Percentiles rank a stretch among this genome's conserved stretches.
phyloP scores from a whole-genome alignment of 2,113 vertebrate genomes.

The Campylorhamphus procurvoides region DNA sequence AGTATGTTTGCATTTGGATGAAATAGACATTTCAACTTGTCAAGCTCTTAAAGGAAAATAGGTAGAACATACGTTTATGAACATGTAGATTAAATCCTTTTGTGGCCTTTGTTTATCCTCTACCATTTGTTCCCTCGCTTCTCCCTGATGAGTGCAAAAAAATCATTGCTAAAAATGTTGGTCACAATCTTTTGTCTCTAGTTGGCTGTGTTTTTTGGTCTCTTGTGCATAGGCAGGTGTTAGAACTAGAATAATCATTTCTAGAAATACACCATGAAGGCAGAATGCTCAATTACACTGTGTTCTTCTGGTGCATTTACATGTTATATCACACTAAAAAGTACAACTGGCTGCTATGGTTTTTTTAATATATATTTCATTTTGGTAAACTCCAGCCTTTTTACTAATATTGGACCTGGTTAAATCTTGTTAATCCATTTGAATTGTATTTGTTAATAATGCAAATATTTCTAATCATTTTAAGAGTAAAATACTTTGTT shows the following conservation, averaged over 20 bases:
- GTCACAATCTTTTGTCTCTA: conserved; percentile 61
- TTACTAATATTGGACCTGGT: conserved; percentile 80
- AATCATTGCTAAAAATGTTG: conserved; percentile 50
- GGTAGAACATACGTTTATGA: conserved; percentile 21
- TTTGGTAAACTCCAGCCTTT: conserved; percentile 77
- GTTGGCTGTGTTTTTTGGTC: conserved; percentile 57
- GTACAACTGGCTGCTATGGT: conserved; percentile 78
- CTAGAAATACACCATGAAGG: conserved; percentile 63
- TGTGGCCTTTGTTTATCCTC: conserved; percentile 59
- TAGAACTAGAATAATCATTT: conserved; percentile 72
- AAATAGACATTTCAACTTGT: conserved; percentile 31
- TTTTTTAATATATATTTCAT: conserved; percentile 74
- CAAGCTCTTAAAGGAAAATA: conserved; percentile 8
- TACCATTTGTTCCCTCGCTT: not conserved
- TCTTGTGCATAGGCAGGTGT: conserved; percentile 68
- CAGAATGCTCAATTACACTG: conserved; percentile 62
- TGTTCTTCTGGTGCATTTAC: conserved; percentile 73
- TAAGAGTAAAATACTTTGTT: conserved; percentile 73
- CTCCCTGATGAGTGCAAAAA: not conserved
- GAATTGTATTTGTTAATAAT: conserved; percentile 81
- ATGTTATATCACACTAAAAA: conserved; percentile 73
- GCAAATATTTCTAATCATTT: conserved; percentile 82
- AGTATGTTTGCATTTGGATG: conserved; percentile 8
- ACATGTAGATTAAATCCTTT: conserved; percentile 42
- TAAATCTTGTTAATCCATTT: conserved; percentile 81